Conservation (phyloP, 2,113 vertebrate genomes). For the Zosterops hypoxanthus region DNA sequence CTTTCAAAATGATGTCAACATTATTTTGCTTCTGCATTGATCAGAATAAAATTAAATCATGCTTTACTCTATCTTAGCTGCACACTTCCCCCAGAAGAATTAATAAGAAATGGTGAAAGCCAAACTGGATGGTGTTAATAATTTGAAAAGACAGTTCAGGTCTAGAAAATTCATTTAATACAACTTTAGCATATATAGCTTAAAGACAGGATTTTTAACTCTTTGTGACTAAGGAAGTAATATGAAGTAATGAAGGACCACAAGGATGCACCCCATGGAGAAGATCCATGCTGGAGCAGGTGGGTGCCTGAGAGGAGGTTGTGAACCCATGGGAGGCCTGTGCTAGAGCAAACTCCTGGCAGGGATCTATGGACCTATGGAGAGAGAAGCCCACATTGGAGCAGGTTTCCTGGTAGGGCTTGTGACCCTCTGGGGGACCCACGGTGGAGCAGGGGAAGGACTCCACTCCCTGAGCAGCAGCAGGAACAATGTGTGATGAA, state of each 20-base stretch:
- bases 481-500: neutral
- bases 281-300: accelerated
- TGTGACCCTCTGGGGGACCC: neutral
- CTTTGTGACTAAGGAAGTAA: neutral
- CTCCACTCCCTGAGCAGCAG: neutral
- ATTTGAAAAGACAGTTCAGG: neutral
- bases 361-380: neutral
- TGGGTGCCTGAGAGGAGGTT: neutral
- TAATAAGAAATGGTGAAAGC: neutral
- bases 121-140: neutral
- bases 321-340: accelerated
- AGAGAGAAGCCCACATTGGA: neutral
- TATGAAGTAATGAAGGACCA: neutral
- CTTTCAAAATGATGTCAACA: neutral
- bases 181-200: neutral
- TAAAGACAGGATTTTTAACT: neutral
- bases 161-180: neutral
- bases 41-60: neutral
- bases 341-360: neutral
- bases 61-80: neutral
- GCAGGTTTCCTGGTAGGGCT: neutral
- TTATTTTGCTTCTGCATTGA: neutral
- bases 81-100: neutral
- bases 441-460: neutral
- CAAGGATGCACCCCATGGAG: neutral